Conservation (phyloP, 2,113 vertebrate genomes). For the Forbesichthys agassizii region DNA sequence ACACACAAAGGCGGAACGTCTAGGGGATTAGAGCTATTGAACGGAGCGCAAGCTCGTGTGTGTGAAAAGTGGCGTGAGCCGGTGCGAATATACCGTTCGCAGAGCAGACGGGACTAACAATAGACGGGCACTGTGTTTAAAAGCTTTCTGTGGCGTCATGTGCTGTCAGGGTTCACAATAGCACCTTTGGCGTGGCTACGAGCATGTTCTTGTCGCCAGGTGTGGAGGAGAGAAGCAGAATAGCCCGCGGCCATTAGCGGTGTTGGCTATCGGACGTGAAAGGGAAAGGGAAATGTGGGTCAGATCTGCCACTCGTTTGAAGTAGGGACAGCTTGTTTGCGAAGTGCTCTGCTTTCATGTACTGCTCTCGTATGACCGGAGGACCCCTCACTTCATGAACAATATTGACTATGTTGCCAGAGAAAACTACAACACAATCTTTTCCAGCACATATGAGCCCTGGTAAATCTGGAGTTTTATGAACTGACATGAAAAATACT, state of each 20-base stretch:
- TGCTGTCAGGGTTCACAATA: slow-evolving; percentile 47
- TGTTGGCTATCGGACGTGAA: slow-evolving; percentile 61
- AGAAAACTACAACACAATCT: slow-evolving; percentile 50
- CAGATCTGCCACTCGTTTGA: slow-evolving; percentile 64
- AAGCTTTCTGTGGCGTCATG: slow-evolving; percentile 11
- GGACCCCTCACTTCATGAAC: slow-evolving; percentile 68
- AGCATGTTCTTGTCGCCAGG: slow-evolving; percentile 55
- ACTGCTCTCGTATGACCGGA: slow-evolving; percentile 63
- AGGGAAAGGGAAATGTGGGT: slow-evolving; percentile 59
- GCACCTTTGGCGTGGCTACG: slow-evolving; percentile 58
- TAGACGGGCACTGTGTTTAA: not conserved
- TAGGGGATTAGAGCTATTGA: slow-evolving; percentile 3
- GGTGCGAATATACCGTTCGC: not conserved
- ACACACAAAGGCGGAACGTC: not conserved
- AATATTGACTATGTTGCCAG: slow-evolving; percentile 58
- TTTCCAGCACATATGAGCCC: slow-evolving; percentile 55
- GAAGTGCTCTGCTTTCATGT: slow-evolving; percentile 68
- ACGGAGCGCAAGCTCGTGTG: not conserved
- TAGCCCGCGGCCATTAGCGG: slow-evolving; percentile 63
- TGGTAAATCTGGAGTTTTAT: slow-evolving; percentile 50
- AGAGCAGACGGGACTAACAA: not conserved
- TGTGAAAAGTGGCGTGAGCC: not conserved
- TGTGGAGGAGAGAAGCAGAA: slow-evolving; percentile 50
- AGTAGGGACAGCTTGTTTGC: slow-evolving; percentile 73
- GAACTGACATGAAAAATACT: slow-evolving; percentile 54